A percentile compares a stretch with the other conserved stretches of the same genome.
phyloP scores from a whole-genome alignment of 2,797 vertebrate genomes.

The Poecilia velifera region DNA sequence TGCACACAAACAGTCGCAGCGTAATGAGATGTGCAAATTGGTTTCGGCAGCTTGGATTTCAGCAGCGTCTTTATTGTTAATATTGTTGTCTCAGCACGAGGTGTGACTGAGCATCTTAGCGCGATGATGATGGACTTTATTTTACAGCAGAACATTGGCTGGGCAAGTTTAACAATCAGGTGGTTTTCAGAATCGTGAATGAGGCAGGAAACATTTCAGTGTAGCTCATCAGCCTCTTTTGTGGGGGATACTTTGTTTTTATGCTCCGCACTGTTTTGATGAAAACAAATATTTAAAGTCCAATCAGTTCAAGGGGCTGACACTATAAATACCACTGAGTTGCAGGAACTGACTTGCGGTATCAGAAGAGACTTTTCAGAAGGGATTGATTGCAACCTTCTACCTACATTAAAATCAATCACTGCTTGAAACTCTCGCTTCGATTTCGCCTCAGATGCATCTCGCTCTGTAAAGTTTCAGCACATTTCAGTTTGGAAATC shows the following conservation, averaged over 20 bases:
- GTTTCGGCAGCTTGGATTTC: constrained; percentile 55
- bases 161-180: neutral
- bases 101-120: constrained; percentile 44
- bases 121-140: constrained; percentile 32
- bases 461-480: constrained; percentile 42
- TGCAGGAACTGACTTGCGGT: constrained; percentile 21
- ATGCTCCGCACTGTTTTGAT: neutral
- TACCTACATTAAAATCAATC: constrained; percentile 73
- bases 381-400: constrained; percentile 43
- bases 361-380: constrained; percentile 38
- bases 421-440: constrained; percentile 37
- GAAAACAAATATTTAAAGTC: constrained; percentile 9
- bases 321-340: constrained; percentile 45
- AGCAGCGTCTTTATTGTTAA: constrained; percentile 20
- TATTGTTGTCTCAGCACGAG: constrained; percentile 24
- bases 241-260: constrained; percentile 8
- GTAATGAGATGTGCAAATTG: constrained; percentile 68
- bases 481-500: constrained; percentile 21
- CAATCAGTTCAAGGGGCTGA: constrained; percentile 8
- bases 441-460: constrained; percentile 2
- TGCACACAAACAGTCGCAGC: constrained; percentile 34
- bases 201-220: constrained; percentile 3
- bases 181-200: constrained; percentile 15
- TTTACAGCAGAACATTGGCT: neutral
- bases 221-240: constrained; percentile 1